Conservation (phyloP, 1,140 invertebrate species). For the Nomia melanderi region DNA sequence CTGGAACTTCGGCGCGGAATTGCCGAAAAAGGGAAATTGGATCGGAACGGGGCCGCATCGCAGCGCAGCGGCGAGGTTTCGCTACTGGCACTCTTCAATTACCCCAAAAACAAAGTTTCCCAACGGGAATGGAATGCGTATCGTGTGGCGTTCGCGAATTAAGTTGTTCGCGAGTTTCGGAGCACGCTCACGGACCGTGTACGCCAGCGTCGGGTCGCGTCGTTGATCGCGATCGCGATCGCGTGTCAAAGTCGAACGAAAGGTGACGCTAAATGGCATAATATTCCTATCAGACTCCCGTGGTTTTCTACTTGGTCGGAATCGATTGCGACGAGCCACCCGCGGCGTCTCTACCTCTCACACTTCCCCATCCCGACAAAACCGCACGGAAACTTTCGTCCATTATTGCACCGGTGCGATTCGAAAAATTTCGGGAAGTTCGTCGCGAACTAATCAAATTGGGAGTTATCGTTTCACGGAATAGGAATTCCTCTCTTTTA, state of each 20-base stretch:
- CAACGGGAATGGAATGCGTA: not conserved
- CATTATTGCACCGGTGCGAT: not conserved
- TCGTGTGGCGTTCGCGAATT: constrained; percentile 38
- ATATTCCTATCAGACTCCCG: constrained; percentile 28
- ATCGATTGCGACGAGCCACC: not conserved
- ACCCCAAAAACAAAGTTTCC: not conserved
- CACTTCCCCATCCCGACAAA: not conserved
- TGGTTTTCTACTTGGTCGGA: not conserved
- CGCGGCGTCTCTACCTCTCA: no score
- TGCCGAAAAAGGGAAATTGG: not conserved
- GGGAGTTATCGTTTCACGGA: no score
- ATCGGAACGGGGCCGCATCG: no score
- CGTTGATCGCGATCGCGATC: constrained; percentile 40
- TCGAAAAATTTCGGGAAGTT: not conserved
- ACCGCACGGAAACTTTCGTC: not conserved
- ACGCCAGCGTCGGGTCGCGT: not conserved
- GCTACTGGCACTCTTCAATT: not conserved
- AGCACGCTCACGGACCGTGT: not conserved
- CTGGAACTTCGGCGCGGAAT: not conserved
- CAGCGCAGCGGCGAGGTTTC: not conserved
- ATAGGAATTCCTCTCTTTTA: no score
- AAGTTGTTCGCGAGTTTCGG: constrained; percentile 53
- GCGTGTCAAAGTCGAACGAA: constrained; percentile 49
- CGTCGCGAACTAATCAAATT: not conserved
- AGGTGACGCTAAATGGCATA: constrained; percentile 50